These are phyloP conservation scores for Charina bottae DNA, from an alignment of 2,113 vertebrate species.

Conservation along the genomic window DNA sequence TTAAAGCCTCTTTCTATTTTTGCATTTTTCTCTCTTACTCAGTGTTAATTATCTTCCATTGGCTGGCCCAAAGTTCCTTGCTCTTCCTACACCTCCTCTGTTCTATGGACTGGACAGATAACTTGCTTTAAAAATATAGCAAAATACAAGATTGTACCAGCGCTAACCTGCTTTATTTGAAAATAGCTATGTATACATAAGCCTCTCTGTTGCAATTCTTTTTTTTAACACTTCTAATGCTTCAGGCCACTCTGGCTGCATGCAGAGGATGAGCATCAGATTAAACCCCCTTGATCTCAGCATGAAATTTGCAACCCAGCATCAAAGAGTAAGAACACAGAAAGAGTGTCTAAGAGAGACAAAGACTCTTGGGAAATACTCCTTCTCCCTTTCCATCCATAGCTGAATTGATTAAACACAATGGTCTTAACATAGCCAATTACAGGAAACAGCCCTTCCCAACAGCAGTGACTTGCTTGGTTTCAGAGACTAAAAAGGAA, in stretches of 20 bases:
- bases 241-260: conserved; percentile 25
- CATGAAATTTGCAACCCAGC: conserved; percentile 35
- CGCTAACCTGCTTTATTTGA: not conserved
- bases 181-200: not conserved
- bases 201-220: not conserved
- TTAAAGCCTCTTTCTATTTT: not conserved
- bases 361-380: conserved; percentile 41
- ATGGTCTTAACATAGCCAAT: conserved; percentile 20
- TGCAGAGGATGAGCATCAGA: not conserved
- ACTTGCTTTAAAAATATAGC: not conserved
- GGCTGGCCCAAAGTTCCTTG: not conserved
- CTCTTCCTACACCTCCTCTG: not conserved
- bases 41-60: not conserved
- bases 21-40: too few relatives aligned
- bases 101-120: not conserved
- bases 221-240: conserved; percentile 22
- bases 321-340: conserved; percentile 49
- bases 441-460: fast-evolving
- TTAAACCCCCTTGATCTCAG: not conserved
- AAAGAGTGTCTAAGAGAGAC: conserved; percentile 14
- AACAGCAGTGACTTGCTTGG: not conserved
- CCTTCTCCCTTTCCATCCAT: conserved; percentile 42
- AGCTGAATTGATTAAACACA: conserved; percentile 55
- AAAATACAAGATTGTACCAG: not conserved
- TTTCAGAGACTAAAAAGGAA: conserved; percentile 4